Evolutionary conservation across 2,797 vertebrate species (phyloP), one percentile per base, ranked within the genome.

Genomic region (Champsocephalus gunnari): DNA sequence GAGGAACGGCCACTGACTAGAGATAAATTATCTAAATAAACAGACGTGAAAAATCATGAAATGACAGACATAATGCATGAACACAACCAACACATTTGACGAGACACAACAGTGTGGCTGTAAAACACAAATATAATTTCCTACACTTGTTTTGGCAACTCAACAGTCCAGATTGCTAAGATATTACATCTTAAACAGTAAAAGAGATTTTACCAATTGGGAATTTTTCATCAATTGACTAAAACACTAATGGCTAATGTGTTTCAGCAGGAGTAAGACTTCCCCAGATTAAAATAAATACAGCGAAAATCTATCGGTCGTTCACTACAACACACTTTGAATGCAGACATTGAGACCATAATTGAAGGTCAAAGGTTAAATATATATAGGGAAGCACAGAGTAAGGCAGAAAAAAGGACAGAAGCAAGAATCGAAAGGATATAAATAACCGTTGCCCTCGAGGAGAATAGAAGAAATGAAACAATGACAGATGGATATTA

Each of bases 401-500:
- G 70, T 77, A 88, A 81, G 68, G 59, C 32, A 67, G 69, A 53
- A 68, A 21, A 59, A n/a, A 24, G 50, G 57, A 71, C 24, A 79
- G 32, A 56, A 59, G 53, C 43, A 69, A 75, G 64, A 73, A 82
- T 80, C 69, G 71, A 86, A 75, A 47, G 55, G 81, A 80, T 77
- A 76, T 79, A 91, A 89, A 91, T 88, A 89, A 51, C 79, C 63
- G 65, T 51, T 38, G 60, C 68, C 88, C 90, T 87, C 88, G 45
- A 84, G 88, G 88, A 79, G 73, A 81, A 82, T 75, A 71, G 75
- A 80, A 81, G 21, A 87, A 67, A 91, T 90, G 82, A 89, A 83
- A 83, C 87, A 91, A 89, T 85, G 88, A 92, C 90, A 90, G 91
- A 93, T 92, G 84, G 88, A 90, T 85, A 82, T 74, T 79, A 59